These are phyloP conservation scores for Drosophila paranaensis DNA, from an alignment of 2,888 invertebrate genomes.

Conservation along the genomic window DNA sequence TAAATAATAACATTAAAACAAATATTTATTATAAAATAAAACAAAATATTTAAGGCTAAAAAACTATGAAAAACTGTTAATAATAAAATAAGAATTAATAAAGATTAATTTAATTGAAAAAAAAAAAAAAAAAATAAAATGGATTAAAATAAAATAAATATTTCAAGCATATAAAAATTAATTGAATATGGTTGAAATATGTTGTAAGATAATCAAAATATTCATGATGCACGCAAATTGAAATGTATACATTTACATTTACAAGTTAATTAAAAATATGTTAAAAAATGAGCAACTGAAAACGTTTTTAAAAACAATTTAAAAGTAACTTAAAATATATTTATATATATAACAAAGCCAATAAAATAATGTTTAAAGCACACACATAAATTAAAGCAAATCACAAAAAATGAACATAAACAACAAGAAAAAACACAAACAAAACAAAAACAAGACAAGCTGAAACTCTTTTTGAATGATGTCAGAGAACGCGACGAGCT, in stretches of 20 bases:
- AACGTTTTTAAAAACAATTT: neutral
- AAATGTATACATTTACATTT: neutral
- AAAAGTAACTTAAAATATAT: constrained; percentile 1
- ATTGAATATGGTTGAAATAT: neutral
- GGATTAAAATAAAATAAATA: neutral
- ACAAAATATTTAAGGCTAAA: neutral
- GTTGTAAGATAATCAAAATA: neutral
- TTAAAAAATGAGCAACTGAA: neutral
- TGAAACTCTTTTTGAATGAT: constrained; percentile 58
- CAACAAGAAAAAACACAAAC: constrained; percentile 3
- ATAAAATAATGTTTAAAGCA: constrained; percentile 5
- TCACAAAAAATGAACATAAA: neutral
- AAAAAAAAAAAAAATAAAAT: neutral
- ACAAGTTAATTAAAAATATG: neutral
- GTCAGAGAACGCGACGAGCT: constrained; percentile 50
- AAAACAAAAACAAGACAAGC: constrained; percentile 3
- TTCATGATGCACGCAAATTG: neutral
- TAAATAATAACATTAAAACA: no score
- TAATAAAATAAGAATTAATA: neutral
- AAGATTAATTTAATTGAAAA: neutral
- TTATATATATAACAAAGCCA: constrained; percentile 16
- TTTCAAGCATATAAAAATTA: neutral
- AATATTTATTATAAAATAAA: neutral
- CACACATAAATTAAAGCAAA: constrained; percentile 1
- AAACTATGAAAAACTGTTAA: no score